Base-by-base conservation (phyloP, 2,113 vertebrate species). In the Chiloscyllium plagiosum region DNA sequence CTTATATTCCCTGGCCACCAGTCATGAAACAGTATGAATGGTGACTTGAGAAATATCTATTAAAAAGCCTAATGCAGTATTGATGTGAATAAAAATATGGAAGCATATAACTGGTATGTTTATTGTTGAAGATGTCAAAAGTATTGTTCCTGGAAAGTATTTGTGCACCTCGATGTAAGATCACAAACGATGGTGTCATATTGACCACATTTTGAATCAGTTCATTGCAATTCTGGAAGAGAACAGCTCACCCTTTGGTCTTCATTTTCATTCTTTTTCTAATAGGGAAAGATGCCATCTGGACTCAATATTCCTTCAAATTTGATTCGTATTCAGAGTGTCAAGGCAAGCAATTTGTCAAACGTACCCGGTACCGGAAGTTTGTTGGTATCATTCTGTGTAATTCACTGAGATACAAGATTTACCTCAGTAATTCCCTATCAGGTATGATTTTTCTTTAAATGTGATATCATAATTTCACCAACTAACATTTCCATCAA, bases 351-450 rank as follows among this genome's bases (percentile, higher is more conserved):
- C 98, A 98, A 96, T 99, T 97, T 0, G 98, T 99, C 90, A 99
- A 99, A 97, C 98, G 99, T 96, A 99, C 99, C 0, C 99, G 99
- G 99, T 99, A 99, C 96, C 98, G 99, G 96, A 99, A 99, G 96
- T 99, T 99, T 96, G 99, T 99, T 33, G 99, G 99, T 7, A 99
- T 99, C 96, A 98, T 99, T 97, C 97, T 99, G n/a, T 99, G 99
- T 97, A 99, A 99, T 97, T 99, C 99, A 1, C 97, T 99, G 96
- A 98, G 99, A 98, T 99, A 99, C 97, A 99, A 99, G 97, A 99
- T 99, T 97, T 99, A 99, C 96, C 98, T 99, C 97, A 99, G 99
- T 26, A 98, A 99, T 96, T 98, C 98, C 7, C 99, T 99, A 94
- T 98, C 97, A 97, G 99, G 99, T 99, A 98, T 98, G 98, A 52